Conservation (phyloP, 2,888 invertebrate genomes). For the Ryuthela nishihirai region DNA sequence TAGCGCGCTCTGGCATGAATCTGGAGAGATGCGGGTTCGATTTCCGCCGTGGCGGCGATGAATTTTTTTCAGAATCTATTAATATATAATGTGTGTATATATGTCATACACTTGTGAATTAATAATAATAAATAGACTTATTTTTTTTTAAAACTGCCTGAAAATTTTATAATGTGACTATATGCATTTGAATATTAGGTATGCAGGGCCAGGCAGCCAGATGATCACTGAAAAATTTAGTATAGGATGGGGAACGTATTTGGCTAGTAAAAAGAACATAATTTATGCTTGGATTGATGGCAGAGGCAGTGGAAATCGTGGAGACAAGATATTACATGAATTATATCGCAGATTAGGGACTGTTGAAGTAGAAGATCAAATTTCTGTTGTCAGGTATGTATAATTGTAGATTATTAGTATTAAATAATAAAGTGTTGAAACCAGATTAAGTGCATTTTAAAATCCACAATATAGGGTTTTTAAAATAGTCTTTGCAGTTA, state of each 20-base stretch:
- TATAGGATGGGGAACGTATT: constrained; percentile 82
- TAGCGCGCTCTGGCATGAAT: too few relatives aligned
- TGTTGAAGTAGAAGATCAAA: constrained; percentile 89
- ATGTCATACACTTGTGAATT: background rate
- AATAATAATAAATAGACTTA: background rate
- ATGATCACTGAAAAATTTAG: constrained; percentile 84
- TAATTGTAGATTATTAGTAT: too few relatives aligned
- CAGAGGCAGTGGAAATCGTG: constrained; percentile 80
- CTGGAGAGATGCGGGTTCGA: too few relatives aligned
- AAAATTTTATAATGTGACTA: background rate
- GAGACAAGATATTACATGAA: constrained; percentile 76
- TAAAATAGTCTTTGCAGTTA: too few relatives aligned
- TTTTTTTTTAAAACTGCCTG: background rate
- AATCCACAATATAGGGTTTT: too few relatives aligned
- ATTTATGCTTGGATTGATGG: constrained; percentile 92
- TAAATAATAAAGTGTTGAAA: too few relatives aligned
- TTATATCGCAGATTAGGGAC: constrained; percentile 82
- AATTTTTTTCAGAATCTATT: too few relatives aligned
- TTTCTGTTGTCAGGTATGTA: constrained; percentile 53
- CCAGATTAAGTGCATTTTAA: too few relatives aligned
- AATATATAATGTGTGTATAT: too few relatives aligned
- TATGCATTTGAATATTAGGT: too few relatives aligned
- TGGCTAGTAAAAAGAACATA: constrained; percentile 78
- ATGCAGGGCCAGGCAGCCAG: constrained; percentile 91
- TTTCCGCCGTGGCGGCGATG: too few relatives aligned